Evolutionary conservation across 2,797 vertebrate genomes (phyloP), one percentile per base, ranked within the genome.

Genomic region (Diglossa cyanea): DNA sequence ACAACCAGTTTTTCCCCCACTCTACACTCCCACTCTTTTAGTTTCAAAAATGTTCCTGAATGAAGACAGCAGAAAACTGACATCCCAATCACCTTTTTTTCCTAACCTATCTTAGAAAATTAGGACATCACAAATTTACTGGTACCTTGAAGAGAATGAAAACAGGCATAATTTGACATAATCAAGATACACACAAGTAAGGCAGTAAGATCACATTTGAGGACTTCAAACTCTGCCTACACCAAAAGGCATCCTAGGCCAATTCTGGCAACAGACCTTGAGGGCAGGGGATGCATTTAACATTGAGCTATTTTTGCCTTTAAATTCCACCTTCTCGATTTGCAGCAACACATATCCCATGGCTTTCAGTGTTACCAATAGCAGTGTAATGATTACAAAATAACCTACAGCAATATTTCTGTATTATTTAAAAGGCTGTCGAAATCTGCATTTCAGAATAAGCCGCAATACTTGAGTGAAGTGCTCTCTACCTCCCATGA

Each of bases 221-320:
- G 77, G 80, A 94, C 65, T 83, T 88, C 60, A 77, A 88, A 86
- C 44, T 48, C 55, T 89, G 93, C 70, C 74, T 93, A 86, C 58
- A 93, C 48, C 79, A 71, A 68, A 85, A 97, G 67, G 58, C 55
- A 77, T 48, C 83, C 81, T 21, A 50, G 47, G 88, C 86, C 89
- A 97, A 92, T 91, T 95, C 94, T 95, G 88, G 77, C 78, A 96
- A 87, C 72, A 61, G 65, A 84, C 88, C 75, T 62, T 86, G 80
- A 96, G 79, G 86, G 94, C 65, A 90, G n/a, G 42, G 63, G 45
- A 92, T 83, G 91, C 62, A 90, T 92, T 93, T 95, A 97, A 96
- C 61, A 11, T 66, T 21, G 77, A 92, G 94, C 66, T 97, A 96
- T 97, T 97, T 97, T 97, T 96, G 97, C 71, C 80, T 86, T 93